These are phyloP conservation scores for Sminthurinus aureus DNA, from an alignment of 2,888 invertebrate species.

Conservation along the genomic window DNA sequence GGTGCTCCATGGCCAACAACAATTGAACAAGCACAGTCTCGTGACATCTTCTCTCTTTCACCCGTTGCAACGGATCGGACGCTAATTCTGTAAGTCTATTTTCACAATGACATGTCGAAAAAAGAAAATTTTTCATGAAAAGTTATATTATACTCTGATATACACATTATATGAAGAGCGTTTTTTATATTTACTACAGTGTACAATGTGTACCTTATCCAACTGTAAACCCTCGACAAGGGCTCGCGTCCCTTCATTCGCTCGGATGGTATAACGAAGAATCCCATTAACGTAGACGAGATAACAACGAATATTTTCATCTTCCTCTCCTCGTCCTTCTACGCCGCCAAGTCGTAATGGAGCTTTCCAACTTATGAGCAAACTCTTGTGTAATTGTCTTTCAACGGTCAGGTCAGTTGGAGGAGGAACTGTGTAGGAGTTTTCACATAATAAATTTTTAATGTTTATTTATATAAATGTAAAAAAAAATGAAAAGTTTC, in stretches of 20 bases:
- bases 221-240: conserved; percentile 18
- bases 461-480: too few relatives aligned
- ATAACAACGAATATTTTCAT: background rate
- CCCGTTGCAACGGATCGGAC: background rate
- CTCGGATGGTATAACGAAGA: background rate
- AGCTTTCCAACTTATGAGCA: conserved; percentile 20
- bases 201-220: conserved; percentile 15
- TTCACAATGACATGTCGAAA: background rate
- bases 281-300: conserved; percentile 22
- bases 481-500: too few relatives aligned
- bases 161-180: background rate
- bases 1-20: conserved; percentile 15
- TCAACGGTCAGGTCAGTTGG: conserved; percentile 10
- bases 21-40: conserved; percentile 16
- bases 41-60: conserved; percentile 5
- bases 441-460: too few relatives aligned
- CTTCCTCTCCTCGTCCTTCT: background rate
- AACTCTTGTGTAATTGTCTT: conserved; percentile 22
- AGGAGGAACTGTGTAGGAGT: conserved; percentile 14
- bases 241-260: conserved; percentile 12
- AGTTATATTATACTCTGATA: background rate
- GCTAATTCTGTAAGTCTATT: conserved; percentile 26
- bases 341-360: background rate
- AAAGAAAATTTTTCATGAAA: background rate
- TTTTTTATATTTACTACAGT: background rate